Percentiles rank a stretch among this genome's conserved stretches.
Evolutionary conservation across 2,888 invertebrate genomes (phyloP).

Genomic region (Lasioglossum leucozonium): DNA sequence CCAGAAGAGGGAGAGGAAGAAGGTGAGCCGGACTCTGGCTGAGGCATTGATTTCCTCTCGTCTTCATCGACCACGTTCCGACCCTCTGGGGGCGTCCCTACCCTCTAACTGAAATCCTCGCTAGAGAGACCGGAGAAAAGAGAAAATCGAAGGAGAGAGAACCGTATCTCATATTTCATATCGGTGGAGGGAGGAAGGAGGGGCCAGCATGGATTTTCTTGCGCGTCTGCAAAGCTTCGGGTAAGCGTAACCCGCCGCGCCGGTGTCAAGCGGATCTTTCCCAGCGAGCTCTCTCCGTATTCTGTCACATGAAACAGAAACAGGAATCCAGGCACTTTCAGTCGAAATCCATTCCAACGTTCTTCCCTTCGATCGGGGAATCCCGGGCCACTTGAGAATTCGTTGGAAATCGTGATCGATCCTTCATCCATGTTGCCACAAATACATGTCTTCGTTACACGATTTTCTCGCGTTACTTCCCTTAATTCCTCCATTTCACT

Average conservation of each 20-base stretch:
- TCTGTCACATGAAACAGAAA: slow-evolving; percentile 47
- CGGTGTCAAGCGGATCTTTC: slow-evolving; percentile 80
- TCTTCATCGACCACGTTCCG: slow-evolving; percentile 82
- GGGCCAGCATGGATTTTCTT: slow-evolving; percentile 81
- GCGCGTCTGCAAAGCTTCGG: slow-evolving; percentile 75
- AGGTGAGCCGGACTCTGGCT: slow-evolving; percentile 76
- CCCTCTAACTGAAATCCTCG: slow-evolving; percentile 67
- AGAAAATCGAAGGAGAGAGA: slow-evolving; percentile 68
- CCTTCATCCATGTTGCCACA: not conserved
- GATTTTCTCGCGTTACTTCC: too few relatives aligned
- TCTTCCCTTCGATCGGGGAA: slow-evolving; percentile 3
- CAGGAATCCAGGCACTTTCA: slow-evolving; percentile 45
- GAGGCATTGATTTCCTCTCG: slow-evolving; percentile 84
- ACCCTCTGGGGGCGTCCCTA: slow-evolving; percentile 77
- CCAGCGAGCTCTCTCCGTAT: slow-evolving; percentile 16
- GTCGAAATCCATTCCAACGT: slow-evolving; percentile 20
- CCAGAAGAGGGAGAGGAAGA: slow-evolving; percentile 59
- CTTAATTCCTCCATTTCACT: too few relatives aligned
- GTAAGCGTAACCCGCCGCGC: slow-evolving; percentile 77
- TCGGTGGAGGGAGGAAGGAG: slow-evolving; percentile 66
- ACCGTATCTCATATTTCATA: slow-evolving; percentile 83
- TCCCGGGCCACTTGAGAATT: not conserved
- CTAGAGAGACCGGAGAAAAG: slow-evolving; percentile 61
- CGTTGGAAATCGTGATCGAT: slow-evolving; percentile 1
- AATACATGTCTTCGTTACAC: not conserved